Evolutionary conservation across 37 sponge, comb jelly and placozoan species (phyloP).

Genomic region (Haliclona indistincta): DNA sequence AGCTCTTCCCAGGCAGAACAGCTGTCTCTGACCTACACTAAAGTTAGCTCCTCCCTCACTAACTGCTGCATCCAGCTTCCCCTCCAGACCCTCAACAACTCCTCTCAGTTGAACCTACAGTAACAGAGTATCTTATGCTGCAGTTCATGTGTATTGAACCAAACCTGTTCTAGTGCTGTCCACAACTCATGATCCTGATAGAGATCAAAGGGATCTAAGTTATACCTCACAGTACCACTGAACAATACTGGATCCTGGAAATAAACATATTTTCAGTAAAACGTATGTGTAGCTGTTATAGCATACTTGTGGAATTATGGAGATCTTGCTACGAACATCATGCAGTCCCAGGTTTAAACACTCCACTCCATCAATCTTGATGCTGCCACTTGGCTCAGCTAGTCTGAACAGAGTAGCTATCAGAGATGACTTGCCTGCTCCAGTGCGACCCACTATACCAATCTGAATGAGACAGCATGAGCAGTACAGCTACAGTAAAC

Average conservation of each 20-base stretch:
- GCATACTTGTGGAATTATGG: conserved; percentile 95
- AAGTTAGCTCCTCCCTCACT: too few relatives aligned
- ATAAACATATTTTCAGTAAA: too few relatives aligned
- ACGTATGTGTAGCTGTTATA: too few relatives aligned
- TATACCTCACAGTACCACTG: conserved; percentile 86
- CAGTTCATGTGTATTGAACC: not conserved
- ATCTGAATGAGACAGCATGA: too few relatives aligned
- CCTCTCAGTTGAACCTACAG: too few relatives aligned
- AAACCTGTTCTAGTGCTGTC: conserved; percentile 77
- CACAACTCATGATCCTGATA: conserved; percentile 73
- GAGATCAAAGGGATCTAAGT: conserved; percentile 90
- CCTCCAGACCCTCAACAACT: too few relatives aligned
- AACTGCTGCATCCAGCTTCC: too few relatives aligned
- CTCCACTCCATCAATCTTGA: conserved; percentile 80
- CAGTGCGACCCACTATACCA: conserved; percentile 93
- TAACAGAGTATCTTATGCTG: too few relatives aligned
- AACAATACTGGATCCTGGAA: conserved; percentile 93
- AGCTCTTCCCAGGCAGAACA: too few relatives aligned
- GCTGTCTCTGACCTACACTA: too few relatives aligned
- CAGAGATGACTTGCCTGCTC: conserved; percentile 93
- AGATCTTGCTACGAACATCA: conserved; percentile 73
- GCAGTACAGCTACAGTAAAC: too few relatives aligned
- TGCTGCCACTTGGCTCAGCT: conserved; percentile 79
- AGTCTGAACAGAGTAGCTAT: conserved; percentile 81
- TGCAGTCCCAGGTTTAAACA: conserved; percentile 77